Evolutionary conservation across 2,888 invertebrate genomes (phyloP).

Genomic region (Amphipoea lucens): DNA sequence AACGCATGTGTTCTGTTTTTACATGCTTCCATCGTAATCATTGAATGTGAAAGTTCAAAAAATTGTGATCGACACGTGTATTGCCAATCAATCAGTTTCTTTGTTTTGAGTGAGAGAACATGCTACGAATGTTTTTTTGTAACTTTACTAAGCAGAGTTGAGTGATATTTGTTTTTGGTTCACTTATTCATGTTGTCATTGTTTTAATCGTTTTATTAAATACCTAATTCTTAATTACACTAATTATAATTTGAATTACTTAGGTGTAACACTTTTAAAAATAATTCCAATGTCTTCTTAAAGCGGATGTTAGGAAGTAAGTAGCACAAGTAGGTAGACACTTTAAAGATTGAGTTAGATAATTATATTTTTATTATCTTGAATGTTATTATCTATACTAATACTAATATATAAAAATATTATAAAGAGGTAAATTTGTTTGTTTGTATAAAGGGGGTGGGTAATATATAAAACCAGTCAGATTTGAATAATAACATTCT

Average conservation of each 20-base stretch:
- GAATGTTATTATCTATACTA: not conserved
- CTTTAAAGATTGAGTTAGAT: conserved; percentile 5
- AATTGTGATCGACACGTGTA: conserved; percentile 37
- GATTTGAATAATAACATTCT: too few relatives aligned
- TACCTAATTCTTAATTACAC: not conserved
- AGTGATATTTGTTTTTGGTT: not conserved
- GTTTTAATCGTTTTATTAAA: not conserved
- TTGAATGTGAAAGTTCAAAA: conserved; percentile 61
- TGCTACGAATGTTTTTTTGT: not conserved
- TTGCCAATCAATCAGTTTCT: conserved; percentile 24
- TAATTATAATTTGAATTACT: conserved; percentile 8
- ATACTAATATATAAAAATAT: not conserved
- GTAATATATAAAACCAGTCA: too few relatives aligned
- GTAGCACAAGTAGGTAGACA: not conserved
- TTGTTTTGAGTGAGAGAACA: conserved; percentile 27
- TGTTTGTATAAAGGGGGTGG: not conserved
- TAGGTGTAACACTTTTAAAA: not conserved
- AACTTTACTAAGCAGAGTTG: not conserved
- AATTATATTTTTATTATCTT: not conserved
- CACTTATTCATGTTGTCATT: not conserved
- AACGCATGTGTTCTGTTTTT: conserved; percentile 50
- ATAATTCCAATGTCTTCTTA: conserved; percentile 8
- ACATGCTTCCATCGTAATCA: conserved; percentile 35
- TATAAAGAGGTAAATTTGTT: not conserved
- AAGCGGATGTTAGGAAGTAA: not conserved